These are phyloP conservation scores for Sarcophaga variegata DNA, from an alignment of 2,888 invertebrate species.

Conservation along the genomic window DNA sequence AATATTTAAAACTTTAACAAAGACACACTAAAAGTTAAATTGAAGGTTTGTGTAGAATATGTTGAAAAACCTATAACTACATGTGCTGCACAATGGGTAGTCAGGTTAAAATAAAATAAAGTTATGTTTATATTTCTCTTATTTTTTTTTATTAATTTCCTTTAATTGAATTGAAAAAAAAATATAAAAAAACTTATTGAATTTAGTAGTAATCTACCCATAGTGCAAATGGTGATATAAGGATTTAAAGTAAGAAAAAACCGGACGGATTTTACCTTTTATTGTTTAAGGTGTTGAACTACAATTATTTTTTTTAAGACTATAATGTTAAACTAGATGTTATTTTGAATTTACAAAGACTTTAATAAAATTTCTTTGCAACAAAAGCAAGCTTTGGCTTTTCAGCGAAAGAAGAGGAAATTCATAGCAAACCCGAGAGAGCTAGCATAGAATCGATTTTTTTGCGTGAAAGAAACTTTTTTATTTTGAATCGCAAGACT, in stretches of 20 bases:
- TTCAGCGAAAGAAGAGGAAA: too few relatives aligned
- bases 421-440: too few relatives aligned
- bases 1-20: background rate
- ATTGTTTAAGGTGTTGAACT: slow-evolving; percentile 58
- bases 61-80: too few relatives aligned
- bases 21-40: slow-evolving; percentile 12
- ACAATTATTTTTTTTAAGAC: slow-evolving; percentile 12
- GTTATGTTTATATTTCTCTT: too few relatives aligned
- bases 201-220: background rate
- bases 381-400: background rate
- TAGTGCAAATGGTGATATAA: slow-evolving; percentile 10
- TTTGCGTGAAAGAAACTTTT: too few relatives aligned
- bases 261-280: slow-evolving; percentile 62
- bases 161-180: background rate
- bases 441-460: too few relatives aligned
- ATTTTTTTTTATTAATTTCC: too few relatives aligned
- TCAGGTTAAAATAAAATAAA: too few relatives aligned
- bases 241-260: slow-evolving; percentile 36
- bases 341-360: slow-evolving; percentile 6
- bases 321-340: background rate
- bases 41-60: background rate
- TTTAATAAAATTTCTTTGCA: background rate
- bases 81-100: slow-evolving; percentile 6
- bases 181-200: background rate
- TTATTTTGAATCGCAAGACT: too few relatives aligned